phyloP scores from a whole-genome alignment of 2,888 invertebrate species.

The Elegia similella region DNA sequence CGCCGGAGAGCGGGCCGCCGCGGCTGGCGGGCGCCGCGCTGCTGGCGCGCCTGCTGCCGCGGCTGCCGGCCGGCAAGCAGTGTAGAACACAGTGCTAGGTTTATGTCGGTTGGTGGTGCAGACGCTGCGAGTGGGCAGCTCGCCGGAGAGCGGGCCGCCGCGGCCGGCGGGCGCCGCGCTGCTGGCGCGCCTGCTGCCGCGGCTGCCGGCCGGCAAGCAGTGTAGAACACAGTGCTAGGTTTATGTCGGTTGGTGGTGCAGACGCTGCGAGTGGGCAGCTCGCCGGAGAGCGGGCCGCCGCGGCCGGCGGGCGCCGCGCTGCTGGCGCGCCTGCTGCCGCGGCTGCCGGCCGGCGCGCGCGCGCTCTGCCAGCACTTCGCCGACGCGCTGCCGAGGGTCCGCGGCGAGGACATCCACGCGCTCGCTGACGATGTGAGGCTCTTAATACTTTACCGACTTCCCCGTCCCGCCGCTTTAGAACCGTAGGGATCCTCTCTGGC shows the following conservation, averaged over 20 bases:
- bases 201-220: too few relatives aligned
- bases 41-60: too few relatives aligned
- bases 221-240: too few relatives aligned
- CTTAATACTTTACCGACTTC: too few relatives aligned
- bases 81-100: too few relatives aligned
- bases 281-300: conserved; percentile 19
- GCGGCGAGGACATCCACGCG: not conserved
- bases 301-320: conserved; percentile 24
- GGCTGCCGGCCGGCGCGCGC: not conserved
- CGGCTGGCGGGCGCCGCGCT: too few relatives aligned
- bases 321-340: conserved; percentile 15
- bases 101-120: not conserved
- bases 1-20: too few relatives aligned
- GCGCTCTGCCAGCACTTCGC: conserved; percentile 9
- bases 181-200: too few relatives aligned
- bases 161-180: conserved; percentile 28
- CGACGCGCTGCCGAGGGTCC: not conserved
- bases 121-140: conserved; percentile 2
- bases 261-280: conserved; percentile 2
- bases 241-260: not conserved
- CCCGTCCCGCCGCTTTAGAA: too few relatives aligned
- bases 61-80: too few relatives aligned
- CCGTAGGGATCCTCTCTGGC: too few relatives aligned
- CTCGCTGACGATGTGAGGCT: not conserved
- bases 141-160: conserved; percentile 19